Evolutionary conservation across 2,797 vertebrate species (phyloP), one percentile per base, ranked within the genome.

Genomic region (Crax fasciolata): DNA sequence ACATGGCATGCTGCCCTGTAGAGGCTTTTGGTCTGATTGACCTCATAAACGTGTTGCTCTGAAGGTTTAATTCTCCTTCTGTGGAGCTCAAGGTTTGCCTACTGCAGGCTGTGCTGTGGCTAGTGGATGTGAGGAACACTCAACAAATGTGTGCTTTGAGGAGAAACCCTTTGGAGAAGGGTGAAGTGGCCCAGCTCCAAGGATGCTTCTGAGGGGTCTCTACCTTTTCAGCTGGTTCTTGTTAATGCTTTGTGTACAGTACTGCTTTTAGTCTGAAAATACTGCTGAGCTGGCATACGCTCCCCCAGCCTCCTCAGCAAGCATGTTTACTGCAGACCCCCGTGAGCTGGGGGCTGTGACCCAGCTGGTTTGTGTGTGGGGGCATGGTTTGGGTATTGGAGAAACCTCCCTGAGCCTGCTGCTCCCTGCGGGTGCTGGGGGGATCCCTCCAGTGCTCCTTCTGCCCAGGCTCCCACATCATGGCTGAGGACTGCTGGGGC

Each of bases 91-190:
- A 1, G 12, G 5, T 48, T 13, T 11, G 8, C 3, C 28, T 44
- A 32, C 1, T 6, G 58, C 20, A 49, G 35, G 6, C 21, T 0
- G 0, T 39, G 32, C 18, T 84, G n/a, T 13, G 25, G 6, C 1
- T 5, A 5, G 1, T 73, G 46, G 17, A 12, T 0, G 2, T 28
- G 28, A 54, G 32, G 43, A 67, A 52, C 3, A 1, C 6, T 18
- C 17, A 12, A 54, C 3, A 17, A 49, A 20, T 1, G 6, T 17
- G 17, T 6, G 10, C 15, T 11, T 51, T 2, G 12, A 68, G 30
- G 70, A 78, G 35, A 39, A 59, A 24, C 13, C 18, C 8, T 66
- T 7, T 24, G 10, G 3, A 25, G 63, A 35, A 52, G 13, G 7
- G 15, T n/a, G 8, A 66, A 58, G n/a, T 8, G 25, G 4, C 10